Evolutionary conservation across 2,888 invertebrate genomes (phyloP).

Genomic region (Drosophila siamana): DNA sequence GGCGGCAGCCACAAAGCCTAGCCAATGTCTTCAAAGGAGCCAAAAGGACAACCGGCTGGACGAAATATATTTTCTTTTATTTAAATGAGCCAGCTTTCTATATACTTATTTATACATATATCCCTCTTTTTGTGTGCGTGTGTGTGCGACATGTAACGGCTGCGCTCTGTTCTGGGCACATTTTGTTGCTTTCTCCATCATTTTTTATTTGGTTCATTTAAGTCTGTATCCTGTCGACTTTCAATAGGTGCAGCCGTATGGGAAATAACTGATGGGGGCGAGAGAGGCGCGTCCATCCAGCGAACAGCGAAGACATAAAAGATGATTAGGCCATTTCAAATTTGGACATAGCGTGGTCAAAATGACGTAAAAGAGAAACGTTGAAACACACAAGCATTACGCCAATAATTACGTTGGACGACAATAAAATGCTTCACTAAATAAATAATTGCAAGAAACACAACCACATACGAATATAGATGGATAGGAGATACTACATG

Average conservation of each 20-base stretch:
- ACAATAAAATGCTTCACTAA: conserved; percentile 64
- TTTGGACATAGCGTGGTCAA: conserved; percentile 51
- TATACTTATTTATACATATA: conserved; percentile 26
- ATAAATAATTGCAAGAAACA: conserved; percentile 51
- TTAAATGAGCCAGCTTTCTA: conserved; percentile 71
- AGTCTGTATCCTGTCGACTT: conserved; percentile 58
- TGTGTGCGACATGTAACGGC: conserved; percentile 67
- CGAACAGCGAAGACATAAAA: conserved; percentile 63
- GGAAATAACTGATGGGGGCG: not conserved
- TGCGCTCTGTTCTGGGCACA: conserved; percentile 41
- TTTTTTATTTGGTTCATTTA: conserved; percentile 22
- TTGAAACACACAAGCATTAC: conserved; percentile 28
- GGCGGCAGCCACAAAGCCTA: conserved; percentile 67
- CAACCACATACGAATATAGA: not conserved
- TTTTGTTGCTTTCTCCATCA: conserved; percentile 28
- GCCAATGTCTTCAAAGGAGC: conserved; percentile 49
- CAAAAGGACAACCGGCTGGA: conserved; percentile 67
- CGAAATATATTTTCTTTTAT: conserved; percentile 77
- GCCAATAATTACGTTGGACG: conserved; percentile 69
- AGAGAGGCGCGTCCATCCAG: not conserved
- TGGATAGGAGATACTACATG: not conserved
- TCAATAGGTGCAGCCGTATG: conserved; percentile 66
- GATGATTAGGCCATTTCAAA: conserved; percentile 77
- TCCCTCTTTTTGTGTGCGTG: not conserved
- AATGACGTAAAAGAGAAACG: conserved; percentile 62